Evolutionary conservation across 1,140 invertebrate genomes (phyloP).

Genomic region (Brachionus asplanchnoidis): DNA sequence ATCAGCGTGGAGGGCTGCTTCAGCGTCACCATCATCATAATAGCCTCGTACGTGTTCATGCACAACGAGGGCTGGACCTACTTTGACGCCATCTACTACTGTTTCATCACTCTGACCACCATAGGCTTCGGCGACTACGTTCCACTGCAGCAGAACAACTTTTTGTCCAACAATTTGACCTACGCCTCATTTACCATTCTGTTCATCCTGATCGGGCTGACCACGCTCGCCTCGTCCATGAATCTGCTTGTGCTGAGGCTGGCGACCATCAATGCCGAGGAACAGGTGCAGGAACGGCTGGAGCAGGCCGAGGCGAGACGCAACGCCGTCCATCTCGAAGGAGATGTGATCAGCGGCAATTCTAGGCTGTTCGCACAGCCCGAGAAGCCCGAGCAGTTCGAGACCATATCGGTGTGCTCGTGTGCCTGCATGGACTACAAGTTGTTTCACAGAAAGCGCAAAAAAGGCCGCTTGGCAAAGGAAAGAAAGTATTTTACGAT

Average conservation of each 20-base stretch:
- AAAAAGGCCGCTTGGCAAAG: neutral
- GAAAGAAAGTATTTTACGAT: neutral
- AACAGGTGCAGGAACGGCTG: conserved; percentile 78
- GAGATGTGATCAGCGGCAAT: conserved; percentile 34
- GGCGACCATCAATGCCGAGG: conserved; percentile 95
- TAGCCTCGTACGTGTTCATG: conserved; percentile 70
- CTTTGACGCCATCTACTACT: conserved; percentile 97
- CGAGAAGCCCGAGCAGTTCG: conserved; percentile 31
- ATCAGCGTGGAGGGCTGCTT: conserved; percentile 31
- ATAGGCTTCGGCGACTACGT: conserved; percentile 70
- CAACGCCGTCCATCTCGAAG: conserved; percentile 23
- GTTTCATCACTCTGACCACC: conserved; percentile 94
- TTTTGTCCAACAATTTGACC: conserved; percentile 74
- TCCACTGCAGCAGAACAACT: conserved; percentile 78
- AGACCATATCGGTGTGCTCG: conserved; percentile 27
- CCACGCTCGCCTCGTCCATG: conserved; percentile 96
- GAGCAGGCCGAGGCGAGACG: neutral
- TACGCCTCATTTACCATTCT: conserved; percentile 97
- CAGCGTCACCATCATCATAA: conserved; percentile 45
- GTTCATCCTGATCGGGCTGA: conserved; percentile 97
- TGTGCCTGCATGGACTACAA: conserved; percentile 41
- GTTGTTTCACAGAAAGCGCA: neutral
- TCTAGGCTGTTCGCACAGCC: neutral
- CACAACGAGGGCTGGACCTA: conserved; percentile 94
- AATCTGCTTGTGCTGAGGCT: conserved; percentile 95